Evolutionary conservation across 2,888 invertebrate species (phyloP), one percentile per base, ranked within the genome.

Genomic region (Chrysodeixis includens): DNA sequence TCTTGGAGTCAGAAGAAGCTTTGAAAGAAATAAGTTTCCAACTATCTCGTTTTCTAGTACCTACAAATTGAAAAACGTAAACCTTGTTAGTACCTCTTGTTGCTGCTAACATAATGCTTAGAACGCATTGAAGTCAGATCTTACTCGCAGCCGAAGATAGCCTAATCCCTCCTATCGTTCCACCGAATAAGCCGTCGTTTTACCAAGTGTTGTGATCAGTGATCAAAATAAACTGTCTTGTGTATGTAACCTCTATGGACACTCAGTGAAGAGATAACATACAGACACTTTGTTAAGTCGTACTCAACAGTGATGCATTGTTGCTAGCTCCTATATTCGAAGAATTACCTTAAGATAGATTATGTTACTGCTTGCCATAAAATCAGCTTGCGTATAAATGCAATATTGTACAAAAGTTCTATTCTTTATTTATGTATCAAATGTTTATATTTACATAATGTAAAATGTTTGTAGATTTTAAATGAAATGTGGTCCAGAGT

Each of bases 401-500:
- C 82, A 85, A 83, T 85, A 81, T 82, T 86, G 84, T 86, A 84
- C 80, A 85, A 78, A 84, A 67, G 55, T 59, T 72, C 72, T 74
- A 78, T 82, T 73, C 56, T 74, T 60, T 78, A 71, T 78, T 78
- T 78, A 77, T 82, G 69, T 82, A 80, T 75, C 74, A 77, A 83
- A 83, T 77, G 78, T 83, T 79, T 84, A 84, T 85, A 82, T 74
- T 81, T 83, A 83, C 78, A 70, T 65, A 67, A 65, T 77, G 76
- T 82, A 82, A 75, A 82, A 62, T 78, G n/a, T 63, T 65, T 54
- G 52, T 81, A 78, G 71, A 69, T 71, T 56, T 59, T 76, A 71
- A 66, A 62, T 71, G 79, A 85, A 84, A 85, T 91, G 94, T 93
- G 94, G 94, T 92, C 93, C 91, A 86, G 79, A 88, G 94, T 94